These are phyloP conservation scores for Sphaerodactylus townsendi DNA, from an alignment of 2,113 vertebrate genomes.

Conservation along the genomic window DNA sequence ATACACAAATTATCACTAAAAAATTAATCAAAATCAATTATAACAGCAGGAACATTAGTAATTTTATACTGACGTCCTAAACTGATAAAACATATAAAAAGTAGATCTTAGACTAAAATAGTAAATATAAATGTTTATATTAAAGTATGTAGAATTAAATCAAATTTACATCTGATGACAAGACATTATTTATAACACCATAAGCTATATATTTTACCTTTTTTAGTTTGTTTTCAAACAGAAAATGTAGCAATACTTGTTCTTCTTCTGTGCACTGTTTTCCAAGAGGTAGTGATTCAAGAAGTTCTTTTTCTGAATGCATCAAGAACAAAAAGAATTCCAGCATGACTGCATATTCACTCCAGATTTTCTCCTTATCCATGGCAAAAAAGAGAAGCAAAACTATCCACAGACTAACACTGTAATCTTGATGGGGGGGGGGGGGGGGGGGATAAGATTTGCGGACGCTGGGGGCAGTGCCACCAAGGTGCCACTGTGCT, in stretches of 20 bases:
- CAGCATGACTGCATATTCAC: not conserved
- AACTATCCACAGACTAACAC: not conserved
- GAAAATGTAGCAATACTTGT: conserved; percentile 91
- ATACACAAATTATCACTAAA: not conserved
- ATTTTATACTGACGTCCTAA: not conserved
- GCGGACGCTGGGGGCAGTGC: too few species aligned
- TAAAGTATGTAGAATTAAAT: not conserved
- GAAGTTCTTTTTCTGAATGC: conserved; percentile 91
- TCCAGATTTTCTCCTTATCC: not conserved
- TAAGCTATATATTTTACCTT: conserved; percentile 77
- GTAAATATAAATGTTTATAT: not conserved
- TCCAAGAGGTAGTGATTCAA: conserved; percentile 92
- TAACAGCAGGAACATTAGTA: not conserved
- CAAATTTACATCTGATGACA: conserved; percentile 15
- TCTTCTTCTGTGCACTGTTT: conserved; percentile 93
- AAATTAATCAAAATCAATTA: not conserved
- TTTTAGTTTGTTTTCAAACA: conserved; percentile 98
- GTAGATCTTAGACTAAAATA: not conserved
- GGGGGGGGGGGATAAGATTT: too few species aligned
- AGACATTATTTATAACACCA: not conserved
- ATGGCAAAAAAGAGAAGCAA: not conserved
- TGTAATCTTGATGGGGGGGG: too few species aligned
- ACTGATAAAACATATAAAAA: not conserved
- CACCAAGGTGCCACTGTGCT: too few species aligned
- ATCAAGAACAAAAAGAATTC: conserved; percentile 14